These are phyloP conservation scores for Setipinna tenuifilis DNA, from an alignment of 2,797 vertebrate genomes.

Conservation along the genomic window DNA sequence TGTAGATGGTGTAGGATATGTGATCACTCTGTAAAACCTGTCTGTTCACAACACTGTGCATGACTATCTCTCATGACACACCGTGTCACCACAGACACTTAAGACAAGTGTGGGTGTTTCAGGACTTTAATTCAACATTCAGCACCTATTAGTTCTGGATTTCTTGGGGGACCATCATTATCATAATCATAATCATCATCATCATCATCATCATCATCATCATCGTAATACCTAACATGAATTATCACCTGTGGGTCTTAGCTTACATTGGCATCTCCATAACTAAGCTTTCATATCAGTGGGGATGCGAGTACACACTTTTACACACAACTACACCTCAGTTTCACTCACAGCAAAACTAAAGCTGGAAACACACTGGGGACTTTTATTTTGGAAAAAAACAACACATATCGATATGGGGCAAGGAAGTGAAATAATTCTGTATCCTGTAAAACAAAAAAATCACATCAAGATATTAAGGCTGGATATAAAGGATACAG, in stretches of 20 bases:
- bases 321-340: not conserved
- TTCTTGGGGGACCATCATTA: conserved; percentile 44
- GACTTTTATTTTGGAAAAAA: conserved; percentile 31
- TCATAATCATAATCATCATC: not conserved
- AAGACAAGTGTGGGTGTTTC: conserved; percentile 54
- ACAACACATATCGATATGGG: not conserved
- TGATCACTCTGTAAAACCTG: not conserved
- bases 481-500: conserved; percentile 69
- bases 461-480: conserved; percentile 60
- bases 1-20: not conserved
- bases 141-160: conserved; percentile 67
- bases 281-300: not conserved
- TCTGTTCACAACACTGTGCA: not conserved
- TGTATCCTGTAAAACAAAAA: conserved; percentile 50
- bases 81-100: not conserved
- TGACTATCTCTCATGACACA: not conserved
- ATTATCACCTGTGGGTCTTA: not conserved
- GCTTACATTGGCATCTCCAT: not conserved
- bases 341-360: not conserved
- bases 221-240: not conserved
- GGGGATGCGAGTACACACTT: not conserved
- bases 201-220: not conserved
- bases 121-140: conserved; percentile 82
- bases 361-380: conserved; percentile 30
- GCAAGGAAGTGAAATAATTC: not conserved